Conservation (phyloP, 1,140 invertebrate genomes). For the Aporrectodea caliginosa region DNA sequence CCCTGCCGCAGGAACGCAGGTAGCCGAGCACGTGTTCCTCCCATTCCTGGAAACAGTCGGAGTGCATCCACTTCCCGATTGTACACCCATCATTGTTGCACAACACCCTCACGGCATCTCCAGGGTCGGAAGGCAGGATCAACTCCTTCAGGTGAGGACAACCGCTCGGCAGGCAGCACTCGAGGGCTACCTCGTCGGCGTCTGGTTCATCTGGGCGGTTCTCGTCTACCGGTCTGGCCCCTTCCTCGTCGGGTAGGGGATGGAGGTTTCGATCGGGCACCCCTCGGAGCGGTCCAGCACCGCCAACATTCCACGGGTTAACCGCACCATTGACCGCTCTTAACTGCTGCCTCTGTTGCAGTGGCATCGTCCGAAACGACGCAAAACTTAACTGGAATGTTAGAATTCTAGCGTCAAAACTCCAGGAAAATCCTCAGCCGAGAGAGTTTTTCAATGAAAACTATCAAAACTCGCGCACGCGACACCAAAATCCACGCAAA, state of each 20-base stretch:
- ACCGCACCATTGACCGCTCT: background rate
- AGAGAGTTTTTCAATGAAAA: no score
- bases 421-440: no score
- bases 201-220: background rate
- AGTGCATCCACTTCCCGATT: conserved; percentile 86
- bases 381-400: no score
- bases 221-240: no score
- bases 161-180: conserved; percentile 72
- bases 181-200: background rate
- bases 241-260: background rate
- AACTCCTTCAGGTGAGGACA: conserved; percentile 64
- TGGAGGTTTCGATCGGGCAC: no score
- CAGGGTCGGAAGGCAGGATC: conserved; percentile 69
- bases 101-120: conserved; percentile 74
- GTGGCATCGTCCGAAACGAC: no score
- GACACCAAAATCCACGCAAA: no score
- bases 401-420: no score
- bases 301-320: no score
- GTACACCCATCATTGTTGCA: conserved; percentile 92
- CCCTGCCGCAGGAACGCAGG: conserved; percentile 80
- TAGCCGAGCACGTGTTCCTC: conserved; percentile 81
- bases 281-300: no score
- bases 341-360: background rate
- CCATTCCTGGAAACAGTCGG: conserved; percentile 89
- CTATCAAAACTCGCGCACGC: no score